Base-by-base conservation (phyloP, 2,888 invertebrate species). In the Nineta flava region DNA sequence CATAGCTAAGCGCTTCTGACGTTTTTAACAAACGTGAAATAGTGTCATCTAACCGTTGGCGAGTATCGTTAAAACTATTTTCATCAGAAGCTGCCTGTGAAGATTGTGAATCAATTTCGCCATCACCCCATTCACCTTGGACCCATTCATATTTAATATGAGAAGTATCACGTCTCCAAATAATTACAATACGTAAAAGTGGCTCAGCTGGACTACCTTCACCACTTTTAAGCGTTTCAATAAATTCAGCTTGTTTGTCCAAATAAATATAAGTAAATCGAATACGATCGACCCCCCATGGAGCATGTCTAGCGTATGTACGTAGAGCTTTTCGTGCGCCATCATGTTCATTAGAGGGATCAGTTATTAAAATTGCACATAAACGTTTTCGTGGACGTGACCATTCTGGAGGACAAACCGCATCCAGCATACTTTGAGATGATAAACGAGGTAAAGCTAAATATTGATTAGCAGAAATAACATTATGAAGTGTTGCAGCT, bases 141-240 rank as follows among this genome's bases (percentile, higher is more conserved):
- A 91, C 67, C 92, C 94, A 95, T 65, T 93, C 92, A 65, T 91
- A 95, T 60, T 88, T 88, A 10, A 95, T 70, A 56, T 84, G 83
- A n/a, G 81, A 79, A 9, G 82, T 76, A 61, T 93, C 92, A 40
- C 85, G 77, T 1, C 94, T 77, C 93, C 94, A 95, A 54, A 94
- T 77, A 44, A 94, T 82, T 2, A 91, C 92, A 52, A 94, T 79
- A 56, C 87, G 79, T 53, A 87, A 71, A 42, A 83, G 68, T 46
- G 86, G 77, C 55, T 81, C 83, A 55, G 73, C 64, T n/a, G 67
- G 70, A 59, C 72, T 70, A 1, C 74, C 75, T 54, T 79, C 77
- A 76, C 76, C 75, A 42, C 75, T 72, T 15, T 79, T 79, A 40
- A 88, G 69, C 21, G 85, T 79, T 54, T 81, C 79, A 17, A 93